Percentiles rank a stretch among this genome's conserved stretches.
phyloP scores from a whole-genome alignment of 2,113 vertebrate species.

The Syngnathoides biaculeatus region DNA sequence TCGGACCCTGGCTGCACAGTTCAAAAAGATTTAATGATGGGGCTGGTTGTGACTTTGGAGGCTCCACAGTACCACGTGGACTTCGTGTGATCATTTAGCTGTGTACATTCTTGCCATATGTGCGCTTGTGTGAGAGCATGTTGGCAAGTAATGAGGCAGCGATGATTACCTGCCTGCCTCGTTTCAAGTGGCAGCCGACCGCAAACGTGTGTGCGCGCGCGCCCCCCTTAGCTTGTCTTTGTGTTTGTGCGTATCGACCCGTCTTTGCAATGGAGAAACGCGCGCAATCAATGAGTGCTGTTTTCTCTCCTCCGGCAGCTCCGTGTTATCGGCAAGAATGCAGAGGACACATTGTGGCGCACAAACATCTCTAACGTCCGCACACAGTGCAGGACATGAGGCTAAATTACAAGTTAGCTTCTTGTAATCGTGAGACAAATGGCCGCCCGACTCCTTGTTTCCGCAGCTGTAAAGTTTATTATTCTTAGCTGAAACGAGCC shows the following conservation, averaged over 20 bases:
- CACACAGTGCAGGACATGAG: constrained; percentile 36
- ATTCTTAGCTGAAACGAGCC: constrained; percentile 54
- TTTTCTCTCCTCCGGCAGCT: constrained; percentile 62
- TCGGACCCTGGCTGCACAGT: constrained; percentile 18
- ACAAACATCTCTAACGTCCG: constrained; percentile 44
- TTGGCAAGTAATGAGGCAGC: constrained; percentile 56
- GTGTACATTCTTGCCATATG: constrained; percentile 6
- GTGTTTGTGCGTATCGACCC: constrained; percentile 72
- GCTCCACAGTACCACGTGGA: constrained; percentile 29
- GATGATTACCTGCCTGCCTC: constrained; percentile 60
- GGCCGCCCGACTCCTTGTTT: constrained; percentile 16
- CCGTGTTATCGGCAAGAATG: constrained; percentile 67
- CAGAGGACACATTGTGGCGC: constrained; percentile 58
- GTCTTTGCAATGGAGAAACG: constrained; percentile 73
- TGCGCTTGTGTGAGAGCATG: constrained; percentile 21
- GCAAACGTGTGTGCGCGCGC: constrained; percentile 38
- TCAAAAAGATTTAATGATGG: constrained; percentile 59
- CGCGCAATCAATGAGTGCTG: constrained; percentile 77
- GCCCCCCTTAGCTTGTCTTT: constrained; percentile 37
- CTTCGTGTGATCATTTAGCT: constrained; percentile 42
- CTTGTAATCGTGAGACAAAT: constrained; percentile 53
- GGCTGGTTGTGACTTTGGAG: neutral
- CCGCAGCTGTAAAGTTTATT: constrained; percentile 48
- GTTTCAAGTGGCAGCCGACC: constrained; percentile 41
- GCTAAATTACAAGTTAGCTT: constrained; percentile 48